A percentile compares a stretch with the other conserved stretches of the same genome.
Evolutionary conservation across 1,140 invertebrate species (phyloP).

Genomic region (Conus ventricosus): DNA sequence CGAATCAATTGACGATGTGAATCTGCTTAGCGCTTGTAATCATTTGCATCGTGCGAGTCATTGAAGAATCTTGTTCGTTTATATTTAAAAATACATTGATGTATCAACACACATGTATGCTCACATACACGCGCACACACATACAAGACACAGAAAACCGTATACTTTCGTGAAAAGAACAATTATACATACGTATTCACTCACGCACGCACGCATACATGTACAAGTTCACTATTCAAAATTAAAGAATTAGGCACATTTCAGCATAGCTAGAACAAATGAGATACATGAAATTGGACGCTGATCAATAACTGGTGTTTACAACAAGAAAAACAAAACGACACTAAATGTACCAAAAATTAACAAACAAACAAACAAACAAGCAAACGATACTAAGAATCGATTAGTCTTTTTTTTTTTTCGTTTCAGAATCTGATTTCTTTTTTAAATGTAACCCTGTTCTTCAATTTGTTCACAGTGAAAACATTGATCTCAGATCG

Average conservation of each 20-base stretch:
- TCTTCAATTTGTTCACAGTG: too few species aligned
- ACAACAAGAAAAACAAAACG: too few species aligned
- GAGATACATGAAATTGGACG: not conserved
- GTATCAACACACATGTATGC: not conserved
- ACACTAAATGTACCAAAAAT: too few species aligned
- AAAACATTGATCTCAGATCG: too few species aligned
- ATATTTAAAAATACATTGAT: too few species aligned
- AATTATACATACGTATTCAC: not conserved
- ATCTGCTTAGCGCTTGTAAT: not conserved
- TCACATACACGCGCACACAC: not conserved
- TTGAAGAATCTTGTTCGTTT: too few species aligned
- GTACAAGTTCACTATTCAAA: not conserved
- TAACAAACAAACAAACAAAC: too few species aligned
- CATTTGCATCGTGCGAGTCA: not conserved
- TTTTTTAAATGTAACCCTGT: too few species aligned
- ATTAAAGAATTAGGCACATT: not conserved
- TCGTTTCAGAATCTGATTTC: too few species aligned
- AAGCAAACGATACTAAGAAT: too few species aligned
- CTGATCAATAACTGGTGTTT: not conserved
- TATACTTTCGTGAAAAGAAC: not conserved
- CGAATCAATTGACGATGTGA: too few species aligned
- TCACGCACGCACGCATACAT: not conserved
- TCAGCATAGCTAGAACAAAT: not conserved
- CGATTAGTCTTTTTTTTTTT: too few species aligned
- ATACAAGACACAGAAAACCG: not conserved